These are phyloP conservation scores for Salpingus planirostris DNA, from an alignment of 2,888 invertebrate genomes.

Conservation along the genomic window DNA sequence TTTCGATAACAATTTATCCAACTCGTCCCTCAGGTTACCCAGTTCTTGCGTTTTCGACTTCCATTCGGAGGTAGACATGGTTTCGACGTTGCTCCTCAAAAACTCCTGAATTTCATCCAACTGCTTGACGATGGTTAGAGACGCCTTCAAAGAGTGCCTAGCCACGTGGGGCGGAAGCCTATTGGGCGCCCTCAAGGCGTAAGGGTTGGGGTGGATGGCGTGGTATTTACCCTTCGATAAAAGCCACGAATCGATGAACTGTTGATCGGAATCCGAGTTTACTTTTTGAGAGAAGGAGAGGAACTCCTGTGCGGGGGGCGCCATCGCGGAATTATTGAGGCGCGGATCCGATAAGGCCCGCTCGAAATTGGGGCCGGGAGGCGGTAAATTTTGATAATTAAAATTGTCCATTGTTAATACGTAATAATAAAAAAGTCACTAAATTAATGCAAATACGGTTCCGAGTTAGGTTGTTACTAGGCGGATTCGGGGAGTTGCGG, in stretches of 20 bases:
- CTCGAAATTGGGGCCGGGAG: no score
- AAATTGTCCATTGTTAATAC: slow-evolving; percentile 1
- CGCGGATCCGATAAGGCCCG: no score
- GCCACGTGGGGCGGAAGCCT: slow-evolving; percentile 39
- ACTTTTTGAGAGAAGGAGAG: no score
- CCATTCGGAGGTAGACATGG: slow-evolving; percentile 50
- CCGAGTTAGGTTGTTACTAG: no score
- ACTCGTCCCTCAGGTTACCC: slow-evolving; percentile 42
- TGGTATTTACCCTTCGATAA: slow-evolving; percentile 32
- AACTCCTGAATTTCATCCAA: slow-evolving; percentile 39
- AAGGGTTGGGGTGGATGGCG: slow-evolving; percentile 6
- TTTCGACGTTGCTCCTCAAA: slow-evolving; percentile 41
- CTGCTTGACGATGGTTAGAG: slow-evolving; percentile 33
- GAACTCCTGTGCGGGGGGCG: no score
- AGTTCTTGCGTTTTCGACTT: slow-evolving; percentile 44
- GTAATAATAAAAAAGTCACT: slow-evolving; percentile 5
- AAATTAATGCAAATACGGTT: no score
- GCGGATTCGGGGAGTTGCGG: slow-evolving; percentile 47
- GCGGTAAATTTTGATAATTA: not conserved
- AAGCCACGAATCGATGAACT: slow-evolving; percentile 30
- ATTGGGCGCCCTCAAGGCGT: slow-evolving; percentile 14
- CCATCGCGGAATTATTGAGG: no score
- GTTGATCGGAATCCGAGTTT: slow-evolving; percentile 3
- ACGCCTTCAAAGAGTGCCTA: slow-evolving; percentile 30
- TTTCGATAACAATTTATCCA: slow-evolving; percentile 38